Base-by-base conservation (phyloP, 2,113 vertebrate species). In the Myotis brandtii region DNA sequence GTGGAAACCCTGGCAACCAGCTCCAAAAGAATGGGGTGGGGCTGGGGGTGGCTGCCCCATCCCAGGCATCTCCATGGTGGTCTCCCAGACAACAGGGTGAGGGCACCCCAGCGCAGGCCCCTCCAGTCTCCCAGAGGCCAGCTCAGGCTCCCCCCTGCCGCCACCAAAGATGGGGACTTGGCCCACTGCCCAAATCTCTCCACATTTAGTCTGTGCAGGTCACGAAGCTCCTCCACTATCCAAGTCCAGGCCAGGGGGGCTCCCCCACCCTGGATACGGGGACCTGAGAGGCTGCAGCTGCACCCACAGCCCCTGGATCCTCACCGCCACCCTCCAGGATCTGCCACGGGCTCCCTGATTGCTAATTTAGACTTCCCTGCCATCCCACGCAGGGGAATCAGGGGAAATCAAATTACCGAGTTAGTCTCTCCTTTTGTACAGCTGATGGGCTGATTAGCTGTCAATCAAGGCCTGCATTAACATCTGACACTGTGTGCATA, bases 361-460 rank as follows among this genome's bases (percentile, higher is more conserved):
- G 98, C 98, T 98, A 98, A 98, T 98, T 98, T 98, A 97, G 97
- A 98, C 97, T 98, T 98, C 98, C 97, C 98, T 98, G 97, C 97
- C 98, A 96, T 98, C 98, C 98, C 95, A 98, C 98, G 97, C 97
- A 72, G 93, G 98, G 97, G 98, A 98, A 98, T 98, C 97, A 96
- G 96, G 98, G 97, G 98, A 98, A 98, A 98, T 98, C 98, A 98
- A 99, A 99, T 98, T 98, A 99, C 98, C 96, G 95, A 98, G 96
- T 98, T 99, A 98, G 99, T 98, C 98, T 98, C 98, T 99, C 98
- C 98, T 99, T 99, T 98, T 98, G 98, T 98, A 98, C 97, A 98
- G 98, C 98, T 99, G 98, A 99, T 99, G 98, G 91, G 97, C 98
- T 99, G 99, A 99, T 99, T 99, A 99, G 98, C 98, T 99, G 98